These are phyloP conservation scores for Thunnus maccoyii DNA, from an alignment of 2,113 vertebrate species.

Conservation along the genomic window DNA sequence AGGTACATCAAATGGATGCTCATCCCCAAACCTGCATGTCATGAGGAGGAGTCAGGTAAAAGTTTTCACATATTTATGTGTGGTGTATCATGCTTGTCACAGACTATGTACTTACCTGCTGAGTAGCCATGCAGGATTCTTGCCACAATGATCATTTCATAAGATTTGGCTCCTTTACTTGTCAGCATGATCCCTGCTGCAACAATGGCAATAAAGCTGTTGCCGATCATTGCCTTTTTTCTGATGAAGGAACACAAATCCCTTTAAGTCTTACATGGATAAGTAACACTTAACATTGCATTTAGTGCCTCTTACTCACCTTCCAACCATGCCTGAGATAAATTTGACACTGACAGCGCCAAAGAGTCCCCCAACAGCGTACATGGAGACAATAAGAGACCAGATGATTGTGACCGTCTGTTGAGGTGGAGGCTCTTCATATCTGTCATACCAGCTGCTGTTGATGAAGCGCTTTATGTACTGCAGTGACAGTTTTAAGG, in stretches of 20 bases:
- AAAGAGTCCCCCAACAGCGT: conserved; percentile 76
- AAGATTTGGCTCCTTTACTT: conserved; percentile 77
- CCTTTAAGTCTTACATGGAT: not conserved
- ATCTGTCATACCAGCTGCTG: conserved; percentile 78
- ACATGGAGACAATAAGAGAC: conserved; percentile 79
- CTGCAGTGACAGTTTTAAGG: conserved; percentile 59
- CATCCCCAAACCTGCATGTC: conserved; percentile 66
- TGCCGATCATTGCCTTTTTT: conserved; percentile 77
- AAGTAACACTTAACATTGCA: not conserved
- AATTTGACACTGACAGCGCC: conserved; percentile 71
- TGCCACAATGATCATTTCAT: conserved; percentile 83
- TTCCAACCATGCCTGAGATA: conserved; percentile 74
- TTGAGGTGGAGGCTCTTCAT: conserved; percentile 54
- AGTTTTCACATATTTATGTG: too few species aligned
- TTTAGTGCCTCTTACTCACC: conserved; percentile 58
- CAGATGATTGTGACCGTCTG: conserved; percentile 80
- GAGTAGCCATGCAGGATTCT: conserved; percentile 77
- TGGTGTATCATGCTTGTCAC: not conserved
- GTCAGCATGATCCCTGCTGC: conserved; percentile 73
- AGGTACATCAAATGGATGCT: conserved; percentile 79
- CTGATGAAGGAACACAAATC: conserved; percentile 57
- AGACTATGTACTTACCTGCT: conserved; percentile 70
- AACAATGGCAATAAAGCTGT: conserved; percentile 59
- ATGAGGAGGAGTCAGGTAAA: not conserved
- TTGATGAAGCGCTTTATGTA: conserved; percentile 84